Percentiles rank a stretch among this genome's conserved stretches.
Evolutionary conservation across 2,888 invertebrate species (phyloP).

Genomic region (Drosophila mercatorum): DNA sequence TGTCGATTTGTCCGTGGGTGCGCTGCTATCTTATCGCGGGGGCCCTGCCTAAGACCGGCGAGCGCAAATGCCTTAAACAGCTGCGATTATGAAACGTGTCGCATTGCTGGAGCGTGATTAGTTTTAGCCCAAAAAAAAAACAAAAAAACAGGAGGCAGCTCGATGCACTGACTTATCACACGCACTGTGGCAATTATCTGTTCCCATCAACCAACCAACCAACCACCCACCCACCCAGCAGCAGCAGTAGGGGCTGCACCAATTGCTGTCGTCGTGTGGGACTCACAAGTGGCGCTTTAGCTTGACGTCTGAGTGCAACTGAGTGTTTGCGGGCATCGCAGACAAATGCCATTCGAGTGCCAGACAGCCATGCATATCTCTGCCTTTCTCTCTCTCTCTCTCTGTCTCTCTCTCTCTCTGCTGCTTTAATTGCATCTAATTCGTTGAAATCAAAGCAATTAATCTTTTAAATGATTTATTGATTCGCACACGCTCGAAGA

Average conservation of each 20-base stretch:
- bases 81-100: slow-evolving; percentile 65
- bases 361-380: neutral
- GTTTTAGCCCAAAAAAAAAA: slow-evolving; percentile 28
- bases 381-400: too few species aligned
- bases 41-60: slow-evolving; percentile 35
- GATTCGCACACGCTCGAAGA: neutral
- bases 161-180: slow-evolving; percentile 22
- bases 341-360: slow-evolving; percentile 23
- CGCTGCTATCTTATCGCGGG: slow-evolving; percentile 54
- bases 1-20: neutral
- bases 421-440: slow-evolving; percentile 20
- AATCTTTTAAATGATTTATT: slow-evolving; percentile 11
- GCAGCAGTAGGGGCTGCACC: slow-evolving; percentile 1
- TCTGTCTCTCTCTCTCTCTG: too few species aligned
- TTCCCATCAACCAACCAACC: slow-evolving; percentile 11
- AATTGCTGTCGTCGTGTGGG: slow-evolving; percentile 15
- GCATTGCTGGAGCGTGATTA: slow-evolving; percentile 55
- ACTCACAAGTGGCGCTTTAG: slow-evolving; percentile 31
- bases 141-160: neutral
- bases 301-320: slow-evolving; percentile 32
- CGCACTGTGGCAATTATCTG: slow-evolving; percentile 47
- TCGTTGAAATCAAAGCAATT: neutral
- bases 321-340: slow-evolving; percentile 43
- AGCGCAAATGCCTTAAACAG: slow-evolving; percentile 26
- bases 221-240: neutral